Base-by-base conservation (phyloP, 2,888 invertebrate species). In the Drosophila helvetica region DNA sequence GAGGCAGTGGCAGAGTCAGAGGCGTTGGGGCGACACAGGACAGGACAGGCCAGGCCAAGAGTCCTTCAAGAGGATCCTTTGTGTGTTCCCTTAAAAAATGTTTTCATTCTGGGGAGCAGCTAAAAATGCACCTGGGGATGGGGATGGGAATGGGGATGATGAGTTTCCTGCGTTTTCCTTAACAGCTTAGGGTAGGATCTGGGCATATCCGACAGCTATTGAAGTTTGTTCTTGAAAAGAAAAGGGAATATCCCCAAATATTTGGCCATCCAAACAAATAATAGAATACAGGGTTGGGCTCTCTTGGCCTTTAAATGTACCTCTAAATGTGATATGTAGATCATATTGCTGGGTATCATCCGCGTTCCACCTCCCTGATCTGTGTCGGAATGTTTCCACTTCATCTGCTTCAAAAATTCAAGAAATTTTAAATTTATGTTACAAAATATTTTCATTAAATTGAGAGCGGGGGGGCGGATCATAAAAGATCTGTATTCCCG, bases 351-450 rank as follows among this genome's bases (percentile, higher is more conserved):
- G 7, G 38, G 38, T 38, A 6, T n/a, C n/a, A n/a, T 6, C 38
- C 7, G 15, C 30, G 66, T 67, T 65, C 55, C 57, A 56, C 54
- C 68, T 48, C 25, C 12, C n/a, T 2, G 6, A 47, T 15, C 66
- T 10, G 42, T 60, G 15, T 33, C 8, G 18, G 19, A 38, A 15
- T 38, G 4, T 22, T 50, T 15, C 9, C 50, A 50, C 45, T 18
- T 47, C 46, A 52, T 47, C 63, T 48, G 42, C 47, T 45, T 48
- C 47, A 48, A 15, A 33, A 19, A 60, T 63, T 42, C 25, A 54
- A 63, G 58, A 82, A 74, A 83, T 78, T 84, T 78, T 30, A 79
- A 71, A 86, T 86, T 79, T 84, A 84, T 88, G 87, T 75, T 70
- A 77, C 77, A 71, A 77, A 88, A 86, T 74, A 88, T 78, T 84